Evolutionary conservation across 53 echinoderm and acorn worm species (phyloP).

Genomic region (Zoroaster sp.): DNA sequence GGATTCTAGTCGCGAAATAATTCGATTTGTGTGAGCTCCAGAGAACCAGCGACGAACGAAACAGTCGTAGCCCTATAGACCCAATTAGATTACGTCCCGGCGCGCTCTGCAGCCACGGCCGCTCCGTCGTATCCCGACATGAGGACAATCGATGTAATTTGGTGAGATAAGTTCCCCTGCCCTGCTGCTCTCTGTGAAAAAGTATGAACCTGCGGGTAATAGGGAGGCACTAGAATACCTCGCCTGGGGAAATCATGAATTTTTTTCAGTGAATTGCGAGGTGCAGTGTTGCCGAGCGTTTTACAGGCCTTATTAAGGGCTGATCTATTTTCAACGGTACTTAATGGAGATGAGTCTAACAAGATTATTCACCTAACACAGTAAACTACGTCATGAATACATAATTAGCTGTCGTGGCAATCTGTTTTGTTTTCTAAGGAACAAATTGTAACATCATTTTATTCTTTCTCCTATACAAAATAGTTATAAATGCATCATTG

Average conservation of each 20-base stretch:
- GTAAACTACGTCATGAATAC: background rate
- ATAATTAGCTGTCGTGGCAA: background rate
- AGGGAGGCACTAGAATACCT: background rate
- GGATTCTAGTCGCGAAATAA: background rate
- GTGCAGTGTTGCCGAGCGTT: too few relatives aligned
- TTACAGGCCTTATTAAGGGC: background rate
- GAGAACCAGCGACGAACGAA: background rate
- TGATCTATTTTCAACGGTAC: background rate
- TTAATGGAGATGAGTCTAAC: background rate
- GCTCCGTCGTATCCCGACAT: background rate
- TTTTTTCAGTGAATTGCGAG: background rate
- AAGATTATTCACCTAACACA: background rate
- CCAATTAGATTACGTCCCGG: background rate
- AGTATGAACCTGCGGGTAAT: background rate
- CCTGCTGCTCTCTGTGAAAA: background rate
- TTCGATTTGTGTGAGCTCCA: background rate
- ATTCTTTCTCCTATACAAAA: too few relatives aligned
- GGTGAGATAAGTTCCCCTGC: background rate
- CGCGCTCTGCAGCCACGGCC: background rate
- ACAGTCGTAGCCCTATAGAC: background rate
- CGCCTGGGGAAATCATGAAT: background rate
- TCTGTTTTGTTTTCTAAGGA: too few relatives aligned
- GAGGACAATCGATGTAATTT: background rate
- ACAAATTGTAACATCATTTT: too few relatives aligned
- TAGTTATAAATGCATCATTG: too few relatives aligned